A percentile compares a stretch with the other conserved stretches of the same genome.
These are phyloP conservation scores for Crotalus horridus DNA, from an alignment of 2,113 vertebrate genomes.

Conservation along the genomic window DNA sequence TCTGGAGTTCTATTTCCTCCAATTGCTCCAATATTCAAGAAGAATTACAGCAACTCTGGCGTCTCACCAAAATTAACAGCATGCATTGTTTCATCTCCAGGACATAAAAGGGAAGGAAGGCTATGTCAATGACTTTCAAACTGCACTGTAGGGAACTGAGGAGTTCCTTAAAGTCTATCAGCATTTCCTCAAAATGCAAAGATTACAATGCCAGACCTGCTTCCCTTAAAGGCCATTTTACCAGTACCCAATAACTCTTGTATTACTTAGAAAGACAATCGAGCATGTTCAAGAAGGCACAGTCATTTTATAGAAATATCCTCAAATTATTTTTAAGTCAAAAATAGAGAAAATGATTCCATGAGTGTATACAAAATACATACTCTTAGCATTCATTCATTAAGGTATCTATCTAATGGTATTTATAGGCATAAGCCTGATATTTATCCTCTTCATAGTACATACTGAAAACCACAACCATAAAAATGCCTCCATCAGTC, in stretches of 20 bases:
- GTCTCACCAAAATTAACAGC: not conserved
- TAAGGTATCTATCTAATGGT: not conserved
- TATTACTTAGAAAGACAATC: not conserved
- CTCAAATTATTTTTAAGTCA: not conserved
- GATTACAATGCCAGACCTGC: not conserved
- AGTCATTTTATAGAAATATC: not conserved
- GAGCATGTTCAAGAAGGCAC: not conserved
- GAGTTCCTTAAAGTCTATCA: not conserved
- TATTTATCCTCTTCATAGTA: not conserved
- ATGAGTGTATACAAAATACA: not conserved
- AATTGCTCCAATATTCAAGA: not conserved
- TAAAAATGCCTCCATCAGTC: not conserved
- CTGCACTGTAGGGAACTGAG: not conserved
- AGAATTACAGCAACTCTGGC: not conserved
- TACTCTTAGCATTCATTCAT: not conserved
- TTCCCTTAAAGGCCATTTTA: not conserved
- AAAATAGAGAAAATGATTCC: not conserved
- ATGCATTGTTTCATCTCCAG: not conserved
- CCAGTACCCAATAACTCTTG: not conserved
- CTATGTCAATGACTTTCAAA: constrained; percentile 6
- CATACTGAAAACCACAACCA: not conserved
- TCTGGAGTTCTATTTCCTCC: not conserved
- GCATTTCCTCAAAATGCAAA: not conserved
- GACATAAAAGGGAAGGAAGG: not conserved
- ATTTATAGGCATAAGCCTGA: not conserved